Conservation (phyloP, 2,113 vertebrate genomes). For the Pachyramphus minor region DNA sequence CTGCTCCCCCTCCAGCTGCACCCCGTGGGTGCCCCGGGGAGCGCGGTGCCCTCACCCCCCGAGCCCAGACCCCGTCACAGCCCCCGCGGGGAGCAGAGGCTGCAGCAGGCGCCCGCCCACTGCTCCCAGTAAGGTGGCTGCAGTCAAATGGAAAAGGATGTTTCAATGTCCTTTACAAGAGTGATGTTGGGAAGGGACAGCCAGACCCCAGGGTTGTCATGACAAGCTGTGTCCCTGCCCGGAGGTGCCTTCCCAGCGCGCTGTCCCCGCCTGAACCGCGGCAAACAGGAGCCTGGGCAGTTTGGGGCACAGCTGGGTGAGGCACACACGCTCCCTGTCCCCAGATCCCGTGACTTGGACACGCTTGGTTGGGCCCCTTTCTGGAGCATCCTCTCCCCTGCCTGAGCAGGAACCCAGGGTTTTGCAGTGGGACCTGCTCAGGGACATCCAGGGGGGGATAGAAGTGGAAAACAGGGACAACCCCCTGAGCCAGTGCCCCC, state of each 20-base stretch:
- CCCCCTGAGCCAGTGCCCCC: rapidly evolving
- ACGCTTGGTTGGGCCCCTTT: rapidly evolving
- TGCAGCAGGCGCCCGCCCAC: not conserved
- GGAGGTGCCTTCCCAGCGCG: rapidly evolving
- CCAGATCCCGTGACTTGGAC: not conserved
- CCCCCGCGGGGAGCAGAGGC: not conserved
- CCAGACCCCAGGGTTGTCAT: rapidly evolving
- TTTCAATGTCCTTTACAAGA: rapidly evolving
- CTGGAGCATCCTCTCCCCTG: not conserved
- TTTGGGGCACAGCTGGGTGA: not conserved
- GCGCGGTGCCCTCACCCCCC: not conserved
- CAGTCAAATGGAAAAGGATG: not conserved
- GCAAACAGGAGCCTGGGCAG: rapidly evolving
- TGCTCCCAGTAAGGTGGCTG: not conserved
- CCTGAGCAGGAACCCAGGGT: rapidly evolving
- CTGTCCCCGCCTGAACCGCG: rapidly evolving
- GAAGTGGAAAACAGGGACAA: not conserved
- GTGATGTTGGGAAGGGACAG: not conserved
- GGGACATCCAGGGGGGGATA: not conserved
- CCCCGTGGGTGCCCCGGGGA: rapidly evolving
- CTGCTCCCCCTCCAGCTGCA: not conserved
- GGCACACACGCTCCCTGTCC: rapidly evolving
- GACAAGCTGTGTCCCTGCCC: not conserved
- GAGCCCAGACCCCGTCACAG: not conserved
- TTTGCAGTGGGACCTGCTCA: not conserved